Percentiles rank a stretch among this genome's conserved stretches.
phyloP scores from a whole-genome alignment of 2,888 invertebrate species.

The Diarsia brunnea region DNA sequence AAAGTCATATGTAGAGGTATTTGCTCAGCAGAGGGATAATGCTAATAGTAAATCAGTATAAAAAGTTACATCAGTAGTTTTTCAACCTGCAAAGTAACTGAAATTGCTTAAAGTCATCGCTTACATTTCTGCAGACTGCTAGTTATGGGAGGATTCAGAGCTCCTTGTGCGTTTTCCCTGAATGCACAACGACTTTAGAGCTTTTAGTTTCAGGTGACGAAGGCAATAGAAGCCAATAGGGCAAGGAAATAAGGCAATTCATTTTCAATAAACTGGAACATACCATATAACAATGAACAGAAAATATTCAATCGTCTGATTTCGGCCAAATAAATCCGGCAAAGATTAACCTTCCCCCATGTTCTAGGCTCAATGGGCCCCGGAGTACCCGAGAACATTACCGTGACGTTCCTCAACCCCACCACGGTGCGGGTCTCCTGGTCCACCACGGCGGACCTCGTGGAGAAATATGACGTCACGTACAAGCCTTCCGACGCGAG shows the following conservation, averaged over 20 bases:
- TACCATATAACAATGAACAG: background rate
- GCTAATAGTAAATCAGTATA: no score
- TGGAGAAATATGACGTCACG: slow-evolving; percentile 97
- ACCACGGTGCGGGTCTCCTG: slow-evolving; percentile 96
- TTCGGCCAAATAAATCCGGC: background rate
- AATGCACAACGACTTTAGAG: background rate
- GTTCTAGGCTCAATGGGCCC: slow-evolving; percentile 94
- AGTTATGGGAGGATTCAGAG: background rate
- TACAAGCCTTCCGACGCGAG: slow-evolving; percentile 97
- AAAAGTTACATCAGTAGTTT: background rate
- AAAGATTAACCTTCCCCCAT: slow-evolving; percentile 34
- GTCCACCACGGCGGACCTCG: slow-evolving; percentile 95
- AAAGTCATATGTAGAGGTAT: no score
- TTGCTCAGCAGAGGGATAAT: no score
- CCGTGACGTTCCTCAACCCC: slow-evolving; percentile 96
- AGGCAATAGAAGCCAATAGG: no score
- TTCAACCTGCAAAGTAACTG: background rate
- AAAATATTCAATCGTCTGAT: background rate
- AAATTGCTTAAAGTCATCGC: background rate
- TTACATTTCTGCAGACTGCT: background rate
- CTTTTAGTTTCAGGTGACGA: no score
- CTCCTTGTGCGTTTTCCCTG: background rate
- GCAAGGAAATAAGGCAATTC: no score
- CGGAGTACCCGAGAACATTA: slow-evolving; percentile 96
- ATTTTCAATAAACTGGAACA: no score